Base-by-base conservation (phyloP, 2,888 invertebrate species). In the Acanthosepion pharaonis region DNA sequence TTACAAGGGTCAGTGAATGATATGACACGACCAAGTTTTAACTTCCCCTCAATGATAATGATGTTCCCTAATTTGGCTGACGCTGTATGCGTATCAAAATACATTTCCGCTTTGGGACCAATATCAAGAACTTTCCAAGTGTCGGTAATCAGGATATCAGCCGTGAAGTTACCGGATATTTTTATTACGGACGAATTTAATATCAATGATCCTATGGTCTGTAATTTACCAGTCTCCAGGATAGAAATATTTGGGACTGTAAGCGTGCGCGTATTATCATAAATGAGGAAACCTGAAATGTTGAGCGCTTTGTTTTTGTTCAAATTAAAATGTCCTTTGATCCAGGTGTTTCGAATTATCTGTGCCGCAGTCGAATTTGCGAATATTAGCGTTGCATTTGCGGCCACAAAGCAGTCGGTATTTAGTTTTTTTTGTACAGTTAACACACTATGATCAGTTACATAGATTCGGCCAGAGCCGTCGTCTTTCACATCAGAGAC, bases 1-100 rank as follows among this genome's bases (percentile, higher is more conserved):
- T 95, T 94, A 94, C 96, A 96, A 18, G 95, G 95, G 11, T 95
- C 94, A 64, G 78, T 91, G 78, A 96, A 95, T 15, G 95, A 96
- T 18, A 96, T 91, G n/a, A 95, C 94, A 59, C 95, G 95, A 20
- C 78, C 94, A 25, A 96, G 95, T n/a, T 94, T 94, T 6, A 96
- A 94, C 23, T 94, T 55, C 11, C 96, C 96, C 0, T 94, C 92
- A 20, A 96, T 95, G 42, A 94, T 92, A 25, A 96, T 95, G 9
- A 91, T 95, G 51, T 94, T 91, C 15, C 96, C 96, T 5, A 96
- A 53, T 94, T 96, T 95, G 94, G 95, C 94, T 59, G 95, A 94
- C 15, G 95, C 94, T 20, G 95, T 53, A 8, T 94, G 49, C 18
- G 96, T 96, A 33, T 95, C 94, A 59, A 96, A 95, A 23, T 92